These are phyloP conservation scores for Trachemys scripta DNA, from an alignment of 2,113 vertebrate genomes.

Conservation along the genomic window DNA sequence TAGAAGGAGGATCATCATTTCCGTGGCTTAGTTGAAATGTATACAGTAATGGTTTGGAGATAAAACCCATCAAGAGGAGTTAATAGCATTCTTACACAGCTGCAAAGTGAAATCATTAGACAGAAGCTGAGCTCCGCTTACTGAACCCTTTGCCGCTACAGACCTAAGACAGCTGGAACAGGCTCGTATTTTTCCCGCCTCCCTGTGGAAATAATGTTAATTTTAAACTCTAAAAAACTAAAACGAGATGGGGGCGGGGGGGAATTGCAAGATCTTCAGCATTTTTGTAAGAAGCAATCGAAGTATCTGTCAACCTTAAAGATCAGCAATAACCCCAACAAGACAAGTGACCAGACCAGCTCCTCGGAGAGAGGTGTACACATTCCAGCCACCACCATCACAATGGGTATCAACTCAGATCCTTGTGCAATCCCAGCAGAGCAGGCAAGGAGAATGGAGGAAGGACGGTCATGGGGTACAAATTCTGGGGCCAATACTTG, in stretches of 20 bases:
- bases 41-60: neutral
- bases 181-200: neutral
- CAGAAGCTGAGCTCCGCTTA: neutral
- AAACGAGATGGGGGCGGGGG: neutral
- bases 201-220: neutral
- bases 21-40: neutral
- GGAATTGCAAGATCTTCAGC: neutral
- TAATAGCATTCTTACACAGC: neutral
- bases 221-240: neutral
- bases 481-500: neutral
- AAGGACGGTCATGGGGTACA: neutral
- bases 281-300: neutral
- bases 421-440: neutral
- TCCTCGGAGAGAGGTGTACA: neutral
- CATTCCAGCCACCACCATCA: neutral
- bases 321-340: neutral
- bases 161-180: neutral
- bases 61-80: neutral
- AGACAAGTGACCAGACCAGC: neutral
- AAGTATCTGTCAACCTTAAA: neutral
- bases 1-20: neutral
- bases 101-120: neutral
- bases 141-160: rapidly evolving
- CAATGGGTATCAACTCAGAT: neutral
- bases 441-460: neutral